Conservation (phyloP, 2,113 vertebrate genomes). For the Hippocampus guttulatus region DNA sequence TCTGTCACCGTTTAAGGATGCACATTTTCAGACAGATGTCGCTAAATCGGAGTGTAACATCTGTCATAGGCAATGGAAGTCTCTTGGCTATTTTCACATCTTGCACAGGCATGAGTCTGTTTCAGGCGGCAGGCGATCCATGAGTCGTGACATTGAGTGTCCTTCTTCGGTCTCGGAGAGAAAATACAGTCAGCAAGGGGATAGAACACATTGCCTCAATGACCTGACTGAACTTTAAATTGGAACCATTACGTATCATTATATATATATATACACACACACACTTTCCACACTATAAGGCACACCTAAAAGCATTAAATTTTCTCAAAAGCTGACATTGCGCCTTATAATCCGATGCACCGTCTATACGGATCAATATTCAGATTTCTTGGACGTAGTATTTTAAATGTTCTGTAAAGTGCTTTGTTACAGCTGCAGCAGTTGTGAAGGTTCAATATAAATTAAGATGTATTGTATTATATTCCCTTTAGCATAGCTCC, state of each 20-base stretch:
- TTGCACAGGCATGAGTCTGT: background rate
- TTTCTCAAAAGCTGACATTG: no score
- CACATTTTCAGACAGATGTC: conserved; percentile 17
- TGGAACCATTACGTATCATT: background rate
- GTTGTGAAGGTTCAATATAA: no score
- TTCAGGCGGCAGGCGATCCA: background rate
- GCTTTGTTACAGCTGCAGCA: no score
- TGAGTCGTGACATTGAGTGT: background rate
- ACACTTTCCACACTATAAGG: no score
- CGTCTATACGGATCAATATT: no score
- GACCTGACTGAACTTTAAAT: background rate
- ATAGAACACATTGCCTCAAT: background rate
- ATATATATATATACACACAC: no score
- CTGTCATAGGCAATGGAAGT: background rate
- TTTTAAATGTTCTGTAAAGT: no score
- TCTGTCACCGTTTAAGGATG: conserved; percentile 12
- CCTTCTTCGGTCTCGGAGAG: background rate
- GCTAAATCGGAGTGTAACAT: background rate
- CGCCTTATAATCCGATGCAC: no score
- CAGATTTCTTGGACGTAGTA: no score
- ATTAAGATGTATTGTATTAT: no score
- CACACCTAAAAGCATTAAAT: no score
- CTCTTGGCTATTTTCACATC: background rate
- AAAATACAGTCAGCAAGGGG: background rate
- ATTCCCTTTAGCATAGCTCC: no score